phyloP scores from a whole-genome alignment of 2,113 vertebrate genomes.

The Chloropsis hardwickii region DNA sequence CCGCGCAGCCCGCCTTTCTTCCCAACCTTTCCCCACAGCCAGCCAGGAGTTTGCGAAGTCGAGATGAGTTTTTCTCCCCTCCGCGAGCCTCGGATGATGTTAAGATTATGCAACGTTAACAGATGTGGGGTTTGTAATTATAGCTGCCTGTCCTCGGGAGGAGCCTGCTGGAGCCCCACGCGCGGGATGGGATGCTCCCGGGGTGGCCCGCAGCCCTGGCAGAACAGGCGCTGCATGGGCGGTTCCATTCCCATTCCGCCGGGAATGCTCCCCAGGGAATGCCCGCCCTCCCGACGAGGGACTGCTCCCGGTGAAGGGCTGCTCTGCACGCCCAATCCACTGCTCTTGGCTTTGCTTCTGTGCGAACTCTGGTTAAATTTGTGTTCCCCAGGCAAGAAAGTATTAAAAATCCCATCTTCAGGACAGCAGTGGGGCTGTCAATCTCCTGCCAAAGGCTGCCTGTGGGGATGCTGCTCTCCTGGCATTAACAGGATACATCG shows the following conservation, averaged over 20 bases:
- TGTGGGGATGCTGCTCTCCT: background rate
- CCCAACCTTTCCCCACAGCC: background rate
- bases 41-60: background rate
- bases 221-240: background rate
- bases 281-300: background rate
- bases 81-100: background rate
- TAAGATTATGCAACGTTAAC: constrained; percentile 1
- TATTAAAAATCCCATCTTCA: background rate
- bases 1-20: background rate
- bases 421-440: background rate
- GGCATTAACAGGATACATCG: background rate
- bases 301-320: background rate
- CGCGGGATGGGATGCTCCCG: background rate
- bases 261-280: background rate
- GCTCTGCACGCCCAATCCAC: background rate
- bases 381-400: fast-evolving
- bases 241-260: fast-evolving
- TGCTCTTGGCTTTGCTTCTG: background rate
- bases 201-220: background rate
- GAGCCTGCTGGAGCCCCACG: background rate
- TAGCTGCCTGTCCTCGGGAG: background rate
- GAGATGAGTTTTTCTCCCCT: background rate
- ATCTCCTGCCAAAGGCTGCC: background rate
- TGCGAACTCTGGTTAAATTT: background rate
- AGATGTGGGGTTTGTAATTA: constrained; percentile 38